phyloP scores from a whole-genome alignment of 2,888 invertebrate genomes.

The Andrena bucephala region DNA sequence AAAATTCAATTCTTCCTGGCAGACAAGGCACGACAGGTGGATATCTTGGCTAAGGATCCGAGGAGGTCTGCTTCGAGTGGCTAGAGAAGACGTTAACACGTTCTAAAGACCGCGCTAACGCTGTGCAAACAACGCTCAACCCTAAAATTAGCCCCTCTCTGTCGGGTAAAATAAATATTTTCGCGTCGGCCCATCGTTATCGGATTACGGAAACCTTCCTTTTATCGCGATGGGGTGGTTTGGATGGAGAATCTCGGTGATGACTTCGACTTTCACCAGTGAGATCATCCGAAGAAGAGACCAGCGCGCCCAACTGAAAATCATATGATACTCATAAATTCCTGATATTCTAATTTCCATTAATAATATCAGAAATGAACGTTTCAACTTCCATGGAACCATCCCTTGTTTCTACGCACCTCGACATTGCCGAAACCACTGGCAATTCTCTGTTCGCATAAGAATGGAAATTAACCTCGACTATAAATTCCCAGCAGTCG shows the following conservation, averaged over 20 bases:
- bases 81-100: constrained; percentile 71
- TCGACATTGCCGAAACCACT: no score
- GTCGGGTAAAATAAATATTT: constrained; percentile 80
- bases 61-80: constrained; percentile 48
- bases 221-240: not conserved
- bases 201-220: constrained; percentile 74
- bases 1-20: constrained; percentile 53
- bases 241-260: constrained; percentile 4
- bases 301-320: not conserved
- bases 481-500: constrained; percentile 8
- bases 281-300: not conserved
- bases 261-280: constrained; percentile 2
- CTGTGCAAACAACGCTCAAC: constrained; percentile 72
- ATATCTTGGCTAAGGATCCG: constrained; percentile 56
- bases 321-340: not conserved
- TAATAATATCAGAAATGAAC: no score
- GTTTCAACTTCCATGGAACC: no score
- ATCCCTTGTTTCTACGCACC: no score
- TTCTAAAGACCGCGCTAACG: constrained; percentile 63
- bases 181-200: constrained; percentile 72
- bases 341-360: no score
- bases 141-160: constrained; percentile 78
- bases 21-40: constrained; percentile 64
- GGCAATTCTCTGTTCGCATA: not conserved
- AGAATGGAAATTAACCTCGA: not conserved